These are phyloP conservation scores for Eospalax fontanierii DNA, from an alignment of 2,797 vertebrate species.

Conservation along the genomic window DNA sequence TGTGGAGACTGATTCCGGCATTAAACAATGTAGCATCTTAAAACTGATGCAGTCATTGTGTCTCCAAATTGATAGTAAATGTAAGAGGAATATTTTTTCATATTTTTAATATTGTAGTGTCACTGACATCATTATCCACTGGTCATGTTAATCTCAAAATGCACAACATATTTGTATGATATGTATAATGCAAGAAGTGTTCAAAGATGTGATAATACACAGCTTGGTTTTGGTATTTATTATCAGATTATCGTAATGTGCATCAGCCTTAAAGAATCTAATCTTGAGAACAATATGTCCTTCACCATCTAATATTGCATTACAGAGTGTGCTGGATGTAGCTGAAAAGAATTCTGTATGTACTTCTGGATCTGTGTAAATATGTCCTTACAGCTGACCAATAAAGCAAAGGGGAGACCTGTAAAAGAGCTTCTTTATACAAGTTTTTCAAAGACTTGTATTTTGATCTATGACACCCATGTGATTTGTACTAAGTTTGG, in stretches of 20 bases:
- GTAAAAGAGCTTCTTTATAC: slow-evolving; percentile 66
- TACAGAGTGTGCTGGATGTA: background rate
- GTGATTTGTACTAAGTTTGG: slow-evolving; percentile 72
- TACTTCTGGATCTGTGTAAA: slow-evolving; percentile 56
- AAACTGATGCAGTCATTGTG: slow-evolving; percentile 38
- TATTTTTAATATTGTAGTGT: slow-evolving; percentile 54
- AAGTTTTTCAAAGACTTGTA: slow-evolving; percentile 69
- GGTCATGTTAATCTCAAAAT: slow-evolving; percentile 75
- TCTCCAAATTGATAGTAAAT: slow-evolving; percentile 38
- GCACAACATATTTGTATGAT: slow-evolving; percentile 36
- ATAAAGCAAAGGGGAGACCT: slow-evolving; percentile 58
- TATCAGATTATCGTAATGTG: slow-evolving; percentile 73
- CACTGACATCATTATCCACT: slow-evolving; percentile 60
- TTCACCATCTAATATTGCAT: slow-evolving; percentile 60
- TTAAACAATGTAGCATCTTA: slow-evolving; percentile 61
- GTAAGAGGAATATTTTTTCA: slow-evolving; percentile 57
- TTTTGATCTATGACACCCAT: slow-evolving; percentile 61
- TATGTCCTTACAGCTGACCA: slow-evolving; percentile 57
- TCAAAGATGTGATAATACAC: slow-evolving; percentile 77
- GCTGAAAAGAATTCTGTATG: slow-evolving; percentile 46
- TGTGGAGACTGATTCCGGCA: slow-evolving; percentile 64
- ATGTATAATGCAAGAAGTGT: slow-evolving; percentile 63
- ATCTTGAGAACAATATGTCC: slow-evolving; percentile 74
- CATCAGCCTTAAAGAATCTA: slow-evolving; percentile 77
- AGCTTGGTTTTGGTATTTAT: slow-evolving; percentile 70